phyloP scores from a whole-genome alignment of 2,113 vertebrate genomes.

The Corynorhinus townsendii region DNA sequence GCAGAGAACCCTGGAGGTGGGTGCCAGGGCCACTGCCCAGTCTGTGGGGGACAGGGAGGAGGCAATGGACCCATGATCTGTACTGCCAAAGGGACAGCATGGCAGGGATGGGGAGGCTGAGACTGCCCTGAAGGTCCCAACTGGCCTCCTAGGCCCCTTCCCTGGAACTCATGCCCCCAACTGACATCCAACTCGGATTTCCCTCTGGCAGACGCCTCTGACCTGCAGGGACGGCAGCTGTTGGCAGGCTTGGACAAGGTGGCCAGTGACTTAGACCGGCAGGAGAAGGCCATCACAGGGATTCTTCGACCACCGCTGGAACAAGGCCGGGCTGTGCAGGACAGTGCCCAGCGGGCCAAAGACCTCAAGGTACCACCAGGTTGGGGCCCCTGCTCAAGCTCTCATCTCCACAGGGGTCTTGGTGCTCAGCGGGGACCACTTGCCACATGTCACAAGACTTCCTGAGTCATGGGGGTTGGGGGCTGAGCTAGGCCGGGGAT shows the following conservation, averaged over 20 bases:
- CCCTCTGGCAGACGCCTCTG: constrained; percentile 80
- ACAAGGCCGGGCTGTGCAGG: constrained; percentile 89
- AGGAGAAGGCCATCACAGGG: constrained; percentile 90
- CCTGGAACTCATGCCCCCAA: neutral
- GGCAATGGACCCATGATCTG: neutral
- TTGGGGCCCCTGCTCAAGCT: neutral
- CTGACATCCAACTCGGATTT: rapidly evolving
- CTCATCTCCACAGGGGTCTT: neutral
- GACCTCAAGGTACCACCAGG: constrained; percentile 84
- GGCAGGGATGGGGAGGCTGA: neutral
- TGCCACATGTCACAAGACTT: neutral
- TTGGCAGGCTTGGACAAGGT: constrained; percentile 94
- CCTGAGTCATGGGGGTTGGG: neutral
- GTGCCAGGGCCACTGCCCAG: neutral
- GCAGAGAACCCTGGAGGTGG: constrained; percentile 80
- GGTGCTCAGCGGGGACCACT: neutral
- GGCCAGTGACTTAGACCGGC: constrained; percentile 88
- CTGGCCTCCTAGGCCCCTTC: neutral
- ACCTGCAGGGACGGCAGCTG: constrained; percentile 91
- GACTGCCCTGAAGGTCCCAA: neutral
- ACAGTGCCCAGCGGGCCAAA: constrained; percentile 90
- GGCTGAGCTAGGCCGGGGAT: neutral
- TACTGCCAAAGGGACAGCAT: neutral
- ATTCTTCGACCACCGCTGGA: constrained; percentile 92
- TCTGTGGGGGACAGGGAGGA: rapidly evolving